A percentile compares a stretch with the other conserved stretches of the same genome.
phyloP scores from a whole-genome alignment of 2,888 invertebrate genomes.

The Netelia virgata region DNA sequence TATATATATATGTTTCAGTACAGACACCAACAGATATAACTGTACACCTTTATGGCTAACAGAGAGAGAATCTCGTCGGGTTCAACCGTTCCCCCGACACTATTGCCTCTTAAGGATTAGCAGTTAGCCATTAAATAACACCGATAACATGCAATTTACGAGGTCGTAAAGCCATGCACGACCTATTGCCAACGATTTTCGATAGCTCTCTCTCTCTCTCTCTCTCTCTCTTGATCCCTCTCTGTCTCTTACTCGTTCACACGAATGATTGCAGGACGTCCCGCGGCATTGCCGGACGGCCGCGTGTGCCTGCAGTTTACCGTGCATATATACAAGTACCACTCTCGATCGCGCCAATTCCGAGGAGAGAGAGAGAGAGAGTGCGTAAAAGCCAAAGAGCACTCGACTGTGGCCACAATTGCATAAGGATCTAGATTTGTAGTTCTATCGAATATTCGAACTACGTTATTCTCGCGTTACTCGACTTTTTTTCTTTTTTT shows the following conservation, averaged over 20 bases:
- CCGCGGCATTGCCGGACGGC: constrained; percentile 27
- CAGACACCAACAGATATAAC: constrained; percentile 21
- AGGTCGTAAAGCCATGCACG: constrained; percentile 67
- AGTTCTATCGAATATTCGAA: constrained; percentile 28
- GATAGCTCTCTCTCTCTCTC: constrained; percentile 45
- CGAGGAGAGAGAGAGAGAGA: constrained; percentile 13
- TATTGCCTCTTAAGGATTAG: constrained; percentile 68
- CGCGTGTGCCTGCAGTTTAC: constrained; percentile 12
- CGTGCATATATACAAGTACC: constrained; percentile 7
- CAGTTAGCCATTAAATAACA: constrained; percentile 70
- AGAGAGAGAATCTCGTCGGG: constrained; percentile 45
- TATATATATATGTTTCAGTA: not conserved
- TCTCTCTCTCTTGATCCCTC: constrained; percentile 4
- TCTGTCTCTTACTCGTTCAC: not conserved
- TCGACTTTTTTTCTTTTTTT: not conserved
- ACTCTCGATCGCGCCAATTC: constrained; percentile 20
- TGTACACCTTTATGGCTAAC: constrained; percentile 25
- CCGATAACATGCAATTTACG: constrained; percentile 71
- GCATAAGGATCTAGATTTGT: constrained; percentile 15
- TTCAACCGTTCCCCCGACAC: constrained; percentile 17
- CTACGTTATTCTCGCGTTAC: constrained; percentile 31
- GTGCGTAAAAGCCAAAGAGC: constrained; percentile 23
- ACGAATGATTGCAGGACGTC: constrained; percentile 27
- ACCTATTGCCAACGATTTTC: constrained; percentile 68
- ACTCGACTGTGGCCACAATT: constrained; percentile 22